These are phyloP conservation scores for Macropis europaea DNA, from an alignment of 2,888 invertebrate genomes.

Conservation along the genomic window DNA sequence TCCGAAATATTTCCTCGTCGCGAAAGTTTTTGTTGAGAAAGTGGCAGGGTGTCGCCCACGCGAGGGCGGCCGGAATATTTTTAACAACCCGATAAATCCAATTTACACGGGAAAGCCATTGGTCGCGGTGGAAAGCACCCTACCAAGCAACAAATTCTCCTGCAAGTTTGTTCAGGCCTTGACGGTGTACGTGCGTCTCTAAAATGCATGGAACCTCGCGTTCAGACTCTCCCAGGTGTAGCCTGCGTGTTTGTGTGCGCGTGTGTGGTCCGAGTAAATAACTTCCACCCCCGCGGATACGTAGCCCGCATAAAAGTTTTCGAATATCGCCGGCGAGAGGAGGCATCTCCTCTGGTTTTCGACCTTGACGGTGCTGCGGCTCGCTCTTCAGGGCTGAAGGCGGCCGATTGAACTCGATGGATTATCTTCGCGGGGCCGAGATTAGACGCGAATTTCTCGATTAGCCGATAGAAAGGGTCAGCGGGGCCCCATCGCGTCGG, in stretches of 20 bases:
- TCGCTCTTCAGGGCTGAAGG: too few species aligned
- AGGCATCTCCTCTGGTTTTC: too few species aligned
- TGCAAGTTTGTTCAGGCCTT: constrained; percentile 24
- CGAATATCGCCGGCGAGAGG: background rate
- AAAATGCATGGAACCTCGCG: constrained; percentile 41
- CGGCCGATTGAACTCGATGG: constrained; percentile 11
- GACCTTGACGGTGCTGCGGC: too few species aligned
- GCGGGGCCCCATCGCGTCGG: constrained; percentile 38
- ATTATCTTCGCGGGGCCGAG: constrained; percentile 11
- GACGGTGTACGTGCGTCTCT: background rate
- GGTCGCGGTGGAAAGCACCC: background rate
- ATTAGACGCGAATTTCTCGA: constrained; percentile 24
- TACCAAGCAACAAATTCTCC: constrained; percentile 16
- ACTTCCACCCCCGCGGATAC: constrained; percentile 30
- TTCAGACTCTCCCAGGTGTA: constrained; percentile 21
- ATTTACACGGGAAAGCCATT: constrained; percentile 25
- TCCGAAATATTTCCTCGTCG: background rate
- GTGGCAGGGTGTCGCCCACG: too few species aligned
- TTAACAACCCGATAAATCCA: constrained; percentile 18
- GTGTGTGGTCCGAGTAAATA: constrained; percentile 35
- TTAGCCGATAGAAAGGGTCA: constrained; percentile 52
- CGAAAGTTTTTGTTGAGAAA: background rate
- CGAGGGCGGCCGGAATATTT: background rate
- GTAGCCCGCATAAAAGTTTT: constrained; percentile 24
- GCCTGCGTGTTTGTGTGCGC: too few species aligned